Conservation (phyloP, 1,140 invertebrate species). For the Epicauta chinensis region DNA sequence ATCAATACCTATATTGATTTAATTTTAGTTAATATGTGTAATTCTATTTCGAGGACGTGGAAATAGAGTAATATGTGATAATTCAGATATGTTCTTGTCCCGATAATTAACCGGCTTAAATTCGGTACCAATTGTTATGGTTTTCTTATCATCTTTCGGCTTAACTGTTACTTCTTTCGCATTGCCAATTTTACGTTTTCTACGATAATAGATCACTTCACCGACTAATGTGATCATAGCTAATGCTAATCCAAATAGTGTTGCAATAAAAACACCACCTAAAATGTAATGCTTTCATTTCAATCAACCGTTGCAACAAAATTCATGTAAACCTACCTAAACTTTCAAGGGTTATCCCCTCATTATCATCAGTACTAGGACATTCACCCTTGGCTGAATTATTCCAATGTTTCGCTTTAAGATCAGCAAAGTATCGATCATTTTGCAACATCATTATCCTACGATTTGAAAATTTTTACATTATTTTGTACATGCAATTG, state of each 20-base stretch:
- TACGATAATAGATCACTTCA: conserved; percentile 73
- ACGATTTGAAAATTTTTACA: conserved; percentile 20
- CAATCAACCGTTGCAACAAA: neutral
- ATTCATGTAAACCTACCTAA: conserved; percentile 53
- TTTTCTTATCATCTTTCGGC: conserved; percentile 13
- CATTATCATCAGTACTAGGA: conserved; percentile 68
- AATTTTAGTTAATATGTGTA: conserved; percentile 4
- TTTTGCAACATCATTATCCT: conserved; percentile 79
- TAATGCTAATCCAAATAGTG: conserved; percentile 70
- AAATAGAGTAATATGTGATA: conserved; percentile 50
- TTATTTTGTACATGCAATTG: too few relatives aligned
- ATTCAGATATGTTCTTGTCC: conserved; percentile 36
- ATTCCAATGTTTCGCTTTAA: conserved; percentile 79
- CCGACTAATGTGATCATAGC: conserved; percentile 75
- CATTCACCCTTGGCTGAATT: conserved; percentile 59
- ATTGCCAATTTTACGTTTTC: conserved; percentile 48
- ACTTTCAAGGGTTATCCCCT: conserved; percentile 82
- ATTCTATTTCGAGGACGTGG: conserved; percentile 38
- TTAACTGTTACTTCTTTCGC: conserved; percentile 35
- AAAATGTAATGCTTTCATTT: conserved; percentile 25
- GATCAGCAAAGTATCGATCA: conserved; percentile 71
- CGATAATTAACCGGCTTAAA: conserved; percentile 42
- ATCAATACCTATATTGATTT: too few relatives aligned
- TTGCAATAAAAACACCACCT: conserved; percentile 87
- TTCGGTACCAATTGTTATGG: conserved; percentile 42